These are phyloP conservation scores for Pseudococcus longispinus DNA, from an alignment of 2,888 invertebrate species.

Conservation along the genomic window DNA sequence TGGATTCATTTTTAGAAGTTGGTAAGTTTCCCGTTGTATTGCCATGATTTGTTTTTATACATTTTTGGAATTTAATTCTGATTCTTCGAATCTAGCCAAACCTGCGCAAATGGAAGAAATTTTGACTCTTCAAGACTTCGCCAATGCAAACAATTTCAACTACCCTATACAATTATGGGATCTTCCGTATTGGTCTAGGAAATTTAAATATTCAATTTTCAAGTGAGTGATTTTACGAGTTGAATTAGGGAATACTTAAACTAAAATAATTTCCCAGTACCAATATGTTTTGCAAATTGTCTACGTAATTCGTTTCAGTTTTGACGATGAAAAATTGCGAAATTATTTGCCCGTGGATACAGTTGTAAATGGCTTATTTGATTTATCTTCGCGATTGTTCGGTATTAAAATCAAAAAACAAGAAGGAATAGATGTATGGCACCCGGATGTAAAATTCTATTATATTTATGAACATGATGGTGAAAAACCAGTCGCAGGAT, in stretches of 20 bases:
- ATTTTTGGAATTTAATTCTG: neutral
- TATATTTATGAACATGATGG: slow-evolving; percentile 77
- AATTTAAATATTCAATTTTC: slow-evolving; percentile 73
- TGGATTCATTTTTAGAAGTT: slow-evolving; percentile 72
- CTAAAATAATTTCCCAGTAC: too few relatives aligned
- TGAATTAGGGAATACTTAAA: neutral
- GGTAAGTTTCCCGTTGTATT: slow-evolving; percentile 61
- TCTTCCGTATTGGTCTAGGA: slow-evolving; percentile 84
- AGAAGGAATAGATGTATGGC: slow-evolving; percentile 77
- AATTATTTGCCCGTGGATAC: slow-evolving; percentile 84
- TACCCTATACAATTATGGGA: slow-evolving; percentile 79
- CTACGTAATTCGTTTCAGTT: slow-evolving; percentile 62
- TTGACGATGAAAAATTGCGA: slow-evolving; percentile 74
- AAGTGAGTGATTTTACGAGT: slow-evolving; percentile 64
- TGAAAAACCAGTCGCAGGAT: slow-evolving; percentile 75
- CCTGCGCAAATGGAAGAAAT: slow-evolving; percentile 81
- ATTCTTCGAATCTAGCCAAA: slow-evolving; percentile 65
- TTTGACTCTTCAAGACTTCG: slow-evolving; percentile 74
- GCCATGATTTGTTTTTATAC: neutral
- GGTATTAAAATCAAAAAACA: slow-evolving; percentile 77
- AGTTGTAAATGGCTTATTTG: slow-evolving; percentile 81
- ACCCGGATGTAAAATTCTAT: slow-evolving; percentile 83
- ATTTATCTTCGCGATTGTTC: slow-evolving; percentile 78
- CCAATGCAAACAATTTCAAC: slow-evolving; percentile 72
- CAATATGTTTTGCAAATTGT: too few relatives aligned